Evolutionary conservation across 2,113 vertebrate genomes (phyloP).

Genomic region (Phalacrocorax aristotelis): DNA sequence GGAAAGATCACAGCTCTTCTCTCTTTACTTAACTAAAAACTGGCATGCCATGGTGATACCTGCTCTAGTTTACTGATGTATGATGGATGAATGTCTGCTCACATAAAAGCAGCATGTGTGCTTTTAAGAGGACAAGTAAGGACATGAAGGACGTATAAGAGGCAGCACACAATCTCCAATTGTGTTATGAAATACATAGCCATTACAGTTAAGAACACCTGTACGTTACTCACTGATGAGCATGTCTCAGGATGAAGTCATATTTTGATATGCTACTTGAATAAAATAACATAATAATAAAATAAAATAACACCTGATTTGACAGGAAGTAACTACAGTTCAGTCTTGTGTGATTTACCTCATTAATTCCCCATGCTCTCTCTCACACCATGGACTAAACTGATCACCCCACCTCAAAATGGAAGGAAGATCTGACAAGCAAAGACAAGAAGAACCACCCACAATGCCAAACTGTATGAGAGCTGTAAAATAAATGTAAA

Average conservation of each 20-base stretch:
- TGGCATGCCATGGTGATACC: background rate
- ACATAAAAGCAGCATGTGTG: background rate
- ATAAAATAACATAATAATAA: background rate
- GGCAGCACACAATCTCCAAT: background rate
- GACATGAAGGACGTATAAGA: background rate
- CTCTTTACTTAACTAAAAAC: background rate
- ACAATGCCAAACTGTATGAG: background rate
- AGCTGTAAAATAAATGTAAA: background rate
- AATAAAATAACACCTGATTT: background rate
- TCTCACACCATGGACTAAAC: background rate
- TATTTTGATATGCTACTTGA: background rate
- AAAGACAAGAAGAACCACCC: background rate
- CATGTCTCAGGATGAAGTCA: background rate
- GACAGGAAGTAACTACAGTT: background rate
- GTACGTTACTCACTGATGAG: background rate
- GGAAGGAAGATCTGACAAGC: background rate
- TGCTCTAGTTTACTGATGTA: background rate
- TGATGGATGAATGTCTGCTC: background rate
- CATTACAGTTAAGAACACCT: background rate
- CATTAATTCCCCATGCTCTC: background rate
- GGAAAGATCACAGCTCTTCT: background rate
- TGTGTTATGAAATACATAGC: accelerated
- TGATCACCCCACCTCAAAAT: background rate
- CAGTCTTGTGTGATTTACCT: background rate
- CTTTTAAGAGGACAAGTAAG: background rate